These are phyloP conservation scores for Astreopora myriophthalma DNA, from an alignment of 64 coral and sea anemone genomes.

Conservation along the genomic window DNA sequence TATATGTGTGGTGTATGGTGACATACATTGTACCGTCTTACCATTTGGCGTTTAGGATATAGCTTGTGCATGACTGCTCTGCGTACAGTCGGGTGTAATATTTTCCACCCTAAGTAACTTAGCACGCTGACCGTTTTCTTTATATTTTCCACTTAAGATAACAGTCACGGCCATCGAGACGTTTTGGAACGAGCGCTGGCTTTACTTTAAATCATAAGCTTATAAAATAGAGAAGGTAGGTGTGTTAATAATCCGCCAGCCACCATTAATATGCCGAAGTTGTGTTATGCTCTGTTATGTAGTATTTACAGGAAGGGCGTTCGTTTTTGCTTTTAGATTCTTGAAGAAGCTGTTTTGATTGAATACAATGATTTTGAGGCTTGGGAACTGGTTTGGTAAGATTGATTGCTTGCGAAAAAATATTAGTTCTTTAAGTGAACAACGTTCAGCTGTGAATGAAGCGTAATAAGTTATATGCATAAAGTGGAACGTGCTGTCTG, in stretches of 20 bases:
- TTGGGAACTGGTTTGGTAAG: not conserved
- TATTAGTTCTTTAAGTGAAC: too few species aligned
- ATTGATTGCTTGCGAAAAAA: not conserved
- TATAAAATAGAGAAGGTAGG: not conserved
- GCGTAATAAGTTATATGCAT: too few species aligned
- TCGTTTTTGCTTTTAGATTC: not conserved
- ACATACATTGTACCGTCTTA: too few species aligned
- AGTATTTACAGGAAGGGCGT: not conserved
- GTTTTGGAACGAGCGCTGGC: not conserved
- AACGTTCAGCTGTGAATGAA: too few species aligned
- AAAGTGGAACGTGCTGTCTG: too few species aligned
- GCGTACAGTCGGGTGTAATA: not conserved
- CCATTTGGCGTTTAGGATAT: too few species aligned
- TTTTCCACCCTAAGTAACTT: not conserved
- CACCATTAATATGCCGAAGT: not conserved
- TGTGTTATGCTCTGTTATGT: not conserved
- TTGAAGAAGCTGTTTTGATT: not conserved
- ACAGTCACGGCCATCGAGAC: not conserved
- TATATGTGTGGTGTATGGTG: too few species aligned
- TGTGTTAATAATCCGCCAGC: too few species aligned
- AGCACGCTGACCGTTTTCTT: not conserved
- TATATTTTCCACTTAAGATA: conserved; percentile 6
- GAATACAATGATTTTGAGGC: not conserved
- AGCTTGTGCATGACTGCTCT: not conserved
- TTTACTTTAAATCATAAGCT: not conserved